A percentile compares a stretch with the other conserved stretches of the same genome.
phyloP scores from a whole-genome alignment of 2,113 vertebrate species.

The Hipposideros armiger region DNA sequence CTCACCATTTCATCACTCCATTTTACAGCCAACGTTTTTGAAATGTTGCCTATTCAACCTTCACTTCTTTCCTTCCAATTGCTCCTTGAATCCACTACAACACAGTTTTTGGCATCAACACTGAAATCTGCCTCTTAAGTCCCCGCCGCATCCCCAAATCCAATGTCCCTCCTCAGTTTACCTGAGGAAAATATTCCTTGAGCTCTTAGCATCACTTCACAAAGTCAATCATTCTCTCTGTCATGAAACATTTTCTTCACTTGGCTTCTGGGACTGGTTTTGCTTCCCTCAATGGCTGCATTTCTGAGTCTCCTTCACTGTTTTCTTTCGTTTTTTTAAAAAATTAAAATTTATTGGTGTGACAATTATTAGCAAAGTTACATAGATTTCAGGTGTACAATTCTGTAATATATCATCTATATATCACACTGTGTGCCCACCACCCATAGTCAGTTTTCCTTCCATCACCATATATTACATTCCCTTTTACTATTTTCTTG shows the following conservation, averaged over 20 bases:
- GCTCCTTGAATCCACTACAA: conserved; percentile 26
- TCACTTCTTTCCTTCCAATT: not conserved
- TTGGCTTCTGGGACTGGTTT: not conserved
- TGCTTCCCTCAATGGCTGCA: not conserved
- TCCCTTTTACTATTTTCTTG: conserved; percentile 15
- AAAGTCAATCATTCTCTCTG: conserved; percentile 21
- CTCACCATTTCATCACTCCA: not conserved
- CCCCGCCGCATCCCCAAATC: not conserved
- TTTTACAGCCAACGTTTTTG: conserved; percentile 11
- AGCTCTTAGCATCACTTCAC: not conserved
- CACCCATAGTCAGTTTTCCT: no score
- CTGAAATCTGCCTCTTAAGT: not conserved
- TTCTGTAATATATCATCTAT: no score
- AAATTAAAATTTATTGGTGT: no score
- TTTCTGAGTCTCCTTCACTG: not conserved
- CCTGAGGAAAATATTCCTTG: not conserved
- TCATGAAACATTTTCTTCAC: conserved; percentile 36
- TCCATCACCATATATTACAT: no score
- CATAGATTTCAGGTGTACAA: no score
- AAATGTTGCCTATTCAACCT: not conserved
- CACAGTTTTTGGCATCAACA: not conserved
- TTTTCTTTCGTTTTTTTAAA: not conserved
- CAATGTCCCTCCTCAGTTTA: not conserved
- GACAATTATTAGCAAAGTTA: no score
- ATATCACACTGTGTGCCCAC: no score